Conservation (phyloP, 2,888 invertebrate species). For the Unio pictorum region DNA sequence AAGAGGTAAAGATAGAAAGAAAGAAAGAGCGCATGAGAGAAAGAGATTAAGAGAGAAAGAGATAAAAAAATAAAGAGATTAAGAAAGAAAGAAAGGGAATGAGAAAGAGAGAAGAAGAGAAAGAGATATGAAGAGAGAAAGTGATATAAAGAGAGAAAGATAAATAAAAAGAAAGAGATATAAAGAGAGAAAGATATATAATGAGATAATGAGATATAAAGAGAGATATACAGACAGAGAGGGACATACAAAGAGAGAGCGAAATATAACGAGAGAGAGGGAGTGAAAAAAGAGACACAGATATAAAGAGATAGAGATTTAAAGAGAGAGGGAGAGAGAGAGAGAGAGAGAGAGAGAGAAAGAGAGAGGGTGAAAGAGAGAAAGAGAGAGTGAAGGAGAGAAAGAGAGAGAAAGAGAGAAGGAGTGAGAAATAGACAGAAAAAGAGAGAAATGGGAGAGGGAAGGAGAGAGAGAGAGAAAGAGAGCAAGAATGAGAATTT, state of each 20-base stretch:
- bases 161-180: background rate
- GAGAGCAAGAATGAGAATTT: no score
- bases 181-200: background rate
- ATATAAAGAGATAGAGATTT: no score
- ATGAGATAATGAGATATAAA: no score
- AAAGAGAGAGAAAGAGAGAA: background rate
- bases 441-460: no score
- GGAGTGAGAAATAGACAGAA: no score
- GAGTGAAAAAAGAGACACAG: no score
- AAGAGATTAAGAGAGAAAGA: background rate
- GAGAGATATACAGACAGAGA: no score
- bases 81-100: background rate
- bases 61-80: background rate
- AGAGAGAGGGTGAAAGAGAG: background rate
- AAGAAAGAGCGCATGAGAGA: background rate
- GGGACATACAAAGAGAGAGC: no score
- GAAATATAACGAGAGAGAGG: no score
- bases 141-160: background rate
- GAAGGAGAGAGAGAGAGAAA: no score
- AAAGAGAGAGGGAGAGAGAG: no score
- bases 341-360: slow-evolving; percentile 1
- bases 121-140: background rate
- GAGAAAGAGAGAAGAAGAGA: background rate
- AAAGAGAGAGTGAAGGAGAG: background rate
- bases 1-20: background rate